Base-by-base conservation (phyloP, 2,888 invertebrate species). In the Linnaemya tessellans region DNA sequence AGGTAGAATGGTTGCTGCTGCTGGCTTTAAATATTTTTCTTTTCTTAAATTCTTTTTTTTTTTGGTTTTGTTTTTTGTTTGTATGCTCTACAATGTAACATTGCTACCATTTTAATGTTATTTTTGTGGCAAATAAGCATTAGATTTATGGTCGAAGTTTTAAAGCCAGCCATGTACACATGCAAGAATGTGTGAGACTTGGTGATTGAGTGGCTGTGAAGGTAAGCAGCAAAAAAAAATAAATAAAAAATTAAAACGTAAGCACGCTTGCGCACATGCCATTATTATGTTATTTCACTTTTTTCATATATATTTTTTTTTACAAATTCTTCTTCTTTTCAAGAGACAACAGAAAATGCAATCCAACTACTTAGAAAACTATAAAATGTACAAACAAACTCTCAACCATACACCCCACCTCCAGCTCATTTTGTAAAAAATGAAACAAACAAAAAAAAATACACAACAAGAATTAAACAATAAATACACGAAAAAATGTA, bases 221-320 rank as follows among this genome's bases (percentile, higher is more conserved):
- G 74, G 64, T 60, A 51, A 22, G 49, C 49, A 51, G 22, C 7
- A 30, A 0, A 49, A 67, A 15, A 49, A 43, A 67, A 30, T 30
- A 13, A 67, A 56, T 15, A 64, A 54, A 22, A 67, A 80, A 38
- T 15, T 38, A 54, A 80, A 68, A 80, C 49, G 73, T 71, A 65
- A 77, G 79, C 82, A 85, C 82, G 79, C 85, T 85, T 86, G 87
- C 87, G 86, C 87, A 86, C 87, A 86, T 84, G 87, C 86, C 87
- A 87, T 79, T 74, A 77, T 85, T 87, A 81, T 84, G 68, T 84
- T 79, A 73, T 67, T 38, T 79, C 70, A 56, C n/a, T 35, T 25
- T 22, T 22, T n/a, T n/a, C n/a, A n/a, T n/a, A n/a, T n/a, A n/a
- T n/a, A n/a, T n/a, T n/a, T 68, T 68, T 15, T 49, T n/a, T 54